These are phyloP conservation scores for Hipposideros armiger DNA, from an alignment of 2,113 vertebrate species.

Conservation along the genomic window DNA sequence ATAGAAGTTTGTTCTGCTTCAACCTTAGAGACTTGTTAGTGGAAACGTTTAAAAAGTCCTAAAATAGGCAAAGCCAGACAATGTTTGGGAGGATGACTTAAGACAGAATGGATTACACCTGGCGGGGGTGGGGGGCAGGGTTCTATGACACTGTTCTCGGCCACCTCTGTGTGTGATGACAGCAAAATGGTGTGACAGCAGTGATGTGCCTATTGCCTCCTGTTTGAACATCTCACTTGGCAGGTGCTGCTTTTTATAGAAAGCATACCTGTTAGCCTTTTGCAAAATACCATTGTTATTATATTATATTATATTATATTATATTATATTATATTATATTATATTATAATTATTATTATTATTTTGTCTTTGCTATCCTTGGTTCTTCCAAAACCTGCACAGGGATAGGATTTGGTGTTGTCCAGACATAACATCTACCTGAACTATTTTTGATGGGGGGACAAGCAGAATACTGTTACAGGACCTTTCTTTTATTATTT, in stretches of 20 bases:
- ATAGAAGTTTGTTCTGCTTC: background rate
- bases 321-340: background rate
- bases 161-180: too few relatives aligned
- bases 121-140: too few relatives aligned
- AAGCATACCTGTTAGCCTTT: background rate
- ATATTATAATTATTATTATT: too few relatives aligned
- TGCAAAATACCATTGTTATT: background rate
- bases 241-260: background rate
- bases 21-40: background rate
- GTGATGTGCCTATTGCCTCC: accelerated
- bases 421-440: background rate
- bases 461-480: background rate
- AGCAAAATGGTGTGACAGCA: accelerated
- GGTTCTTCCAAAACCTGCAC: accelerated
- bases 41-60: background rate
- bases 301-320: too few relatives aligned
- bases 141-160: background rate
- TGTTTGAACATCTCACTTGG: background rate
- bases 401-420: background rate
- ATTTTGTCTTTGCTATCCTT: too few relatives aligned
- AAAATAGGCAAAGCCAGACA: background rate
- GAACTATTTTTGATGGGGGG: background rate
- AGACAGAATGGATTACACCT: too few relatives aligned
- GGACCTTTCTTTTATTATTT: background rate
- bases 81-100: background rate